These are phyloP conservation scores for Polypedilum pembai DNA, from an alignment of 1,140 invertebrate genomes.

Conservation along the genomic window DNA sequence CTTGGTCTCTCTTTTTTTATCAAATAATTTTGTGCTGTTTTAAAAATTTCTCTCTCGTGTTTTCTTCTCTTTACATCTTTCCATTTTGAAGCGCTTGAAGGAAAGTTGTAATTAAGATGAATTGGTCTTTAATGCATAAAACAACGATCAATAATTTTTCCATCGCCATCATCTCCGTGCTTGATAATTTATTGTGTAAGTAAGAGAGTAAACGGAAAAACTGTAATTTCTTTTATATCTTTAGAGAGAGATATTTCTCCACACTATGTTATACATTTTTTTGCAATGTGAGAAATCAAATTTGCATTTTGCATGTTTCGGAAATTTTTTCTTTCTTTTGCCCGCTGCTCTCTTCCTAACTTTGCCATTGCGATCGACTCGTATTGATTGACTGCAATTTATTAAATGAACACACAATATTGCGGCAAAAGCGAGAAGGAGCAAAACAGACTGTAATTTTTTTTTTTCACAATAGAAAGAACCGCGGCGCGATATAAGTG, in stretches of 20 bases:
- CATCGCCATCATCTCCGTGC: conserved; percentile 8
- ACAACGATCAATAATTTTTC: background rate
- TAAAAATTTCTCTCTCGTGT: too few species aligned
- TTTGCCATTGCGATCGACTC: background rate
- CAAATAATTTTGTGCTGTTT: too few species aligned
- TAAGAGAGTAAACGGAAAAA: conserved; percentile 1
- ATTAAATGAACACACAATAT: background rate
- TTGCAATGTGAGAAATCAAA: conserved; percentile 28
- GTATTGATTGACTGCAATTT: background rate
- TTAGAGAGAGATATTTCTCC: too few species aligned
- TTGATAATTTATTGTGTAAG: conserved; percentile 4
- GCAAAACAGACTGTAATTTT: background rate
- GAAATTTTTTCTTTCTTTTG: background rate
- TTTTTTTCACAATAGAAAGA: background rate
- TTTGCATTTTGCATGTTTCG: conserved; percentile 26
- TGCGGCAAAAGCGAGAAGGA: background rate
- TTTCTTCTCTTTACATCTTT: background rate
- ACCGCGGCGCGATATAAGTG: background rate
- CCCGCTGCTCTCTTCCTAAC: background rate
- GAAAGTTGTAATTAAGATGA: conserved; percentile 6
- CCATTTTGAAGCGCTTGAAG: background rate
- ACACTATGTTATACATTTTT: background rate
- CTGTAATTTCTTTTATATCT: background rate
- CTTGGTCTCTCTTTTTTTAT: too few species aligned
- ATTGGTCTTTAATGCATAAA: background rate